These are phyloP conservation scores for Hydrotaea cyrtoneurina DNA, from an alignment of 2,888 invertebrate genomes.

Conservation along the genomic window DNA sequence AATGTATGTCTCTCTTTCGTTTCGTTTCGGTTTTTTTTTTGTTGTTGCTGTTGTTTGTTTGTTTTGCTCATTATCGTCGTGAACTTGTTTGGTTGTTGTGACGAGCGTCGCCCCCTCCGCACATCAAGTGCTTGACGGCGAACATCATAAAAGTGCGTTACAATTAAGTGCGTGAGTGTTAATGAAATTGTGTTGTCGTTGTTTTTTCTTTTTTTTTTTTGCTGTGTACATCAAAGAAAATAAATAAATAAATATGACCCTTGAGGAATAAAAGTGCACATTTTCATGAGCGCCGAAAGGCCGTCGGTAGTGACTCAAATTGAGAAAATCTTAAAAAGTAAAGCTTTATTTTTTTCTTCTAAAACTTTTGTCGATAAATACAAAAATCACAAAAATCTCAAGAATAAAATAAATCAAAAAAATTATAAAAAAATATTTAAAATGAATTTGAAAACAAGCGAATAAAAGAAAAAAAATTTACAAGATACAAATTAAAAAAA, in stretches of 20 bases:
- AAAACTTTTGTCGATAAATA: too few species aligned
- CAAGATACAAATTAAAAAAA: too few species aligned
- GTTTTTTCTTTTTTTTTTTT: background rate
- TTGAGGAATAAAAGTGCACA: background rate
- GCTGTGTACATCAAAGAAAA: slow-evolving; percentile 18
- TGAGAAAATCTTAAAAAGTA: too few species aligned
- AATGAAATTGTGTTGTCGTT: slow-evolving; percentile 38
- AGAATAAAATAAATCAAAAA: too few species aligned
- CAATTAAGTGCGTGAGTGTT: slow-evolving; percentile 58
- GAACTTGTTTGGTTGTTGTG: slow-evolving; percentile 32
- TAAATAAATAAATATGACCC: background rate
- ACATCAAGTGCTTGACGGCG: background rate
- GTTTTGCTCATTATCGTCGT: slow-evolving; percentile 20
- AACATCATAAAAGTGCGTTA: slow-evolving; percentile 39
- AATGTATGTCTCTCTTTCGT: background rate
- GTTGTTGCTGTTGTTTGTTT: background rate
- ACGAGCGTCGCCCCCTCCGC: background rate
- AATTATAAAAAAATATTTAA: too few species aligned
- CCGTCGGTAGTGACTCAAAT: slow-evolving; percentile 38
- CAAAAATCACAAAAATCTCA: too few species aligned
- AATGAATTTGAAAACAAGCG: too few species aligned
- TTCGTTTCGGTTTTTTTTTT: background rate
- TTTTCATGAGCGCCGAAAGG: background rate
- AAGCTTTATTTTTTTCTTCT: too few species aligned
- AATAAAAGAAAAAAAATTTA: too few species aligned